These are phyloP conservation scores for Taenioides sp. DNA, from an alignment of 2,797 vertebrate genomes.

Conservation along the genomic window DNA sequence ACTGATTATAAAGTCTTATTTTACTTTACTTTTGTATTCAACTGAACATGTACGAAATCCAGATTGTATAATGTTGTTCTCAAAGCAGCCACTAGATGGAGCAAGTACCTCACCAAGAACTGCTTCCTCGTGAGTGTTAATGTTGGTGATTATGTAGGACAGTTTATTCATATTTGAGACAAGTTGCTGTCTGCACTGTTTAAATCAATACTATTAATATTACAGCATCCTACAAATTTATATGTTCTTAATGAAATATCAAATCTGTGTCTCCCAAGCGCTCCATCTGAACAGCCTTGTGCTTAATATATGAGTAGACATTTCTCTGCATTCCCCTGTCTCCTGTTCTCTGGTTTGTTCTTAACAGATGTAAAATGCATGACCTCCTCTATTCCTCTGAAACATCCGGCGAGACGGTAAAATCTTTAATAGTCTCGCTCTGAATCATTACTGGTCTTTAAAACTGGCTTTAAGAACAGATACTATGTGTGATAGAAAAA, in stretches of 20 bases:
- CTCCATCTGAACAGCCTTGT: not conserved
- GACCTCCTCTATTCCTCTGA: constrained; percentile 28
- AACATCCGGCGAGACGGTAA: constrained; percentile 17
- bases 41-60: not conserved
- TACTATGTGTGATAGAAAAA: constrained; percentile 30
- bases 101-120: constrained; percentile 35
- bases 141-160: constrained; percentile 17
- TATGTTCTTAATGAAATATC: not conserved
- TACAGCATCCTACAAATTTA: not conserved
- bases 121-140: not conserved
- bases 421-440: constrained; percentile 12
- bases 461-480: constrained; percentile 33
- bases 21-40: not conserved
- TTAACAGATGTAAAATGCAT: constrained; percentile 28
- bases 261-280: not conserved
- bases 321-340: not conserved
- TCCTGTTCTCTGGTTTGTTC: constrained; percentile 18
- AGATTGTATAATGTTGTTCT: not conserved
- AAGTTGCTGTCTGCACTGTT: constrained; percentile 5
- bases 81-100: constrained; percentile 61
- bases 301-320: not conserved
- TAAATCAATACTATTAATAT: constrained; percentile 11
- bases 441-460: constrained; percentile 31
- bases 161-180: constrained; percentile 32
- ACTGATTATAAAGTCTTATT: not conserved